phyloP scores from a whole-genome alignment of 2,888 invertebrate genomes.

The Timandra comae region DNA sequence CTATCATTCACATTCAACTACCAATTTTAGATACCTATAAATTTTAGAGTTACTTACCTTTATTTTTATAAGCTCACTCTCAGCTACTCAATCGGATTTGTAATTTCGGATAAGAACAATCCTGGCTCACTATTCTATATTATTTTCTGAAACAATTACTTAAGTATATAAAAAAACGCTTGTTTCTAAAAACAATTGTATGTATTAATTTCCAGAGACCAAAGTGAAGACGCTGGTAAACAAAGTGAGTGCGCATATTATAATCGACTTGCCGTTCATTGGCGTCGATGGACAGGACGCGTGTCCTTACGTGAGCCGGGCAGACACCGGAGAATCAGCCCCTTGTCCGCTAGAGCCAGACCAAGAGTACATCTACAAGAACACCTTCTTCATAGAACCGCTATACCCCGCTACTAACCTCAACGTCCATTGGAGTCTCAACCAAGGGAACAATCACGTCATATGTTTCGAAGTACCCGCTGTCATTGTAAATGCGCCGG shows the following conservation, averaged over 20 bases:
- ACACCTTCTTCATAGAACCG: conserved; percentile 64
- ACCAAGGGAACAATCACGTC: conserved; percentile 57
- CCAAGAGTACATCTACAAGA: conserved; percentile 81
- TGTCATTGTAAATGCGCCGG: conserved; percentile 8
- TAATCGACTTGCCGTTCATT: conserved; percentile 82
- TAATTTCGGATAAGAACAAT: too few relatives aligned
- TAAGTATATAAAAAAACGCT: too few relatives aligned
- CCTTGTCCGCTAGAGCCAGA: conserved; percentile 81
- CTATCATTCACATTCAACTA: too few relatives aligned
- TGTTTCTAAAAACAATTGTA: too few relatives aligned
- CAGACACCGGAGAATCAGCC: conserved; percentile 56
- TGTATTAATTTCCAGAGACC: not conserved
- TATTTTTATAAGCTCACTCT: too few relatives aligned
- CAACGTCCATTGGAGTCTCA: conserved; percentile 79
- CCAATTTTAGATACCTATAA: too few relatives aligned
- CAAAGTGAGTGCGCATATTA: not conserved
- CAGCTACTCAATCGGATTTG: too few relatives aligned
- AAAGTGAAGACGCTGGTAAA: not conserved
- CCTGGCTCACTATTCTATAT: too few relatives aligned
- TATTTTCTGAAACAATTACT: too few relatives aligned
- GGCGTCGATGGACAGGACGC: conserved; percentile 83
- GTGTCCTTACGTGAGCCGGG: conserved; percentile 66
- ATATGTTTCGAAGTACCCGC: conserved; percentile 82
- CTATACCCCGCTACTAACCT: conserved; percentile 66
- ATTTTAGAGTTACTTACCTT: too few relatives aligned